Evolutionary conservation across 2,797 vertebrate species (phyloP).

Genomic region (Rhynchonycteris naso): DNA sequence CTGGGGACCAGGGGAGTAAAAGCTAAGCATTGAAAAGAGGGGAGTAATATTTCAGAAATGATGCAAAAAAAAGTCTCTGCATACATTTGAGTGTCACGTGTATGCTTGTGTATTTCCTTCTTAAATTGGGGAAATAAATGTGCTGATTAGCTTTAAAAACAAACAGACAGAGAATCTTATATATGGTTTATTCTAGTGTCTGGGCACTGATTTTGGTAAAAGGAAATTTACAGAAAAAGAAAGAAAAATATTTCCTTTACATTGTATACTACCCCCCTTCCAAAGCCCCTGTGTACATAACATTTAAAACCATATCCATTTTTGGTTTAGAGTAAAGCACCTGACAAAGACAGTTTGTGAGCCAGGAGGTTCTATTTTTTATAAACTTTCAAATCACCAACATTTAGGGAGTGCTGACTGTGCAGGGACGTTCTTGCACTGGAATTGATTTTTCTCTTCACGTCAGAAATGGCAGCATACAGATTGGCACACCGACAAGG

Average conservation of each 20-base stretch:
- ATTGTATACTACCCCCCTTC: not conserved
- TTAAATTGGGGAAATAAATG: constrained; percentile 19
- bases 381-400: not conserved
- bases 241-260: not conserved
- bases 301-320: not conserved
- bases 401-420: not conserved
- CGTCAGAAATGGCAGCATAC: not conserved
- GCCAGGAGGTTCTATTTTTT: not conserved
- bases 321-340: not conserved
- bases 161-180: not conserved
- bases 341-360: not conserved
- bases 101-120: not conserved
- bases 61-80: not conserved
- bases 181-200: not conserved
- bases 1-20: not conserved
- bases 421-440: not conserved
- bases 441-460: not conserved
- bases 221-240: not conserved
- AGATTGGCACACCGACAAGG: not conserved
- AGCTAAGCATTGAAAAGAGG: not conserved
- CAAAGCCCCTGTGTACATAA: too few relatives aligned
- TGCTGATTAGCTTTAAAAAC: not conserved
- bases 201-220: not conserved
- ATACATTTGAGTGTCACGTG: not conserved
- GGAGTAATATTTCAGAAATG: not conserved